phyloP scores from a whole-genome alignment of 2,888 invertebrate genomes.

The Drosophila acutilabella region DNA sequence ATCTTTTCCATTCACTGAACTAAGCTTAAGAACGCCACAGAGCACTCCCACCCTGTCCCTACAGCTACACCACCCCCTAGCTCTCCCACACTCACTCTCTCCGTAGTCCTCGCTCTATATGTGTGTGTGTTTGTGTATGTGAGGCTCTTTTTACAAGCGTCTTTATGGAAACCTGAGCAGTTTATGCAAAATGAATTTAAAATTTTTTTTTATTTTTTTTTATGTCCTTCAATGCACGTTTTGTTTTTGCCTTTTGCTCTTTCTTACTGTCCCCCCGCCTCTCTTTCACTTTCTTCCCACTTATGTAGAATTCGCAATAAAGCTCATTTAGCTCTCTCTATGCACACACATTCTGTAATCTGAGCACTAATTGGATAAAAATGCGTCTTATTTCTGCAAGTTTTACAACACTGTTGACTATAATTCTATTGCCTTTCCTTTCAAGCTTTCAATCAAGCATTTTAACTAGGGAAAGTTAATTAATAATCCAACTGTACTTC shows the following conservation, averaged over 20 bases:
- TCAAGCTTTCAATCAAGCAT: neutral
- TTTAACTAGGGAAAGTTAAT: too few species aligned
- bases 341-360: conserved; percentile 4
- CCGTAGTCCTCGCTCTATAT: neutral
- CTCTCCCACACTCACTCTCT: neutral
- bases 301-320: neutral
- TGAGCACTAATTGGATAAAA: conserved; percentile 13
- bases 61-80: neutral
- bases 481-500: too few species aligned
- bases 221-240: conserved; percentile 2
- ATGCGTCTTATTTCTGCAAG: neutral
- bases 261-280: neutral
- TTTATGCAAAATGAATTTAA: conserved; percentile 4
- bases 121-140: neutral
- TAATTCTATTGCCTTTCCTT: neutral
- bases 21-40: neutral
- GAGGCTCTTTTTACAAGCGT: too few species aligned
- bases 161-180: conserved; percentile 7
- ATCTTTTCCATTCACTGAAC: conserved; percentile 2
- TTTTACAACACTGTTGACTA: neutral
- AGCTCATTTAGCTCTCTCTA: conserved; percentile 14
- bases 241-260: neutral
- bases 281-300: neutral
- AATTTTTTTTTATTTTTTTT: too few species aligned
- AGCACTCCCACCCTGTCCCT: neutral